A percentile compares a stretch with the other conserved stretches of the same genome.
Conservation (phyloP, 2,113 vertebrate species). For the Euleptes europaea region DNA sequence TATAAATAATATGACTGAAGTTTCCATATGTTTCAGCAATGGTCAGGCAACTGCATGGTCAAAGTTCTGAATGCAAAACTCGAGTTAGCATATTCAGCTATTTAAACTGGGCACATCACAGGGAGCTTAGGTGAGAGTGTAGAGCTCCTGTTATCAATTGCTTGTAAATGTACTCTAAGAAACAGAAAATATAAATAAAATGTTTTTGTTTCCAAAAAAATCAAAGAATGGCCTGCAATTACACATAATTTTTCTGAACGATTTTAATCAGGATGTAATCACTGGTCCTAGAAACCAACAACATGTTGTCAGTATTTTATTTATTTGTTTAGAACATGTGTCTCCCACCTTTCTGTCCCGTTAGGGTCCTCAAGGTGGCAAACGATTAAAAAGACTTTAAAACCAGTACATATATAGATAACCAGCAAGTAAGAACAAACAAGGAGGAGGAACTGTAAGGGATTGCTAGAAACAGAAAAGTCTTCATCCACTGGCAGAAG, state of each 20-base stretch:
- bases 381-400: too few relatives aligned
- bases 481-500: too few relatives aligned
- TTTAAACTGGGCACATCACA: neutral
- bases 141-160: neutral
- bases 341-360: too few relatives aligned
- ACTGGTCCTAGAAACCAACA: constrained; percentile 22
- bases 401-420: too few relatives aligned
- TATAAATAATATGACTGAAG: neutral
- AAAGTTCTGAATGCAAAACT: neutral
- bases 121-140: neutral
- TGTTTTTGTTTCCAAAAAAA: constrained; percentile 22
- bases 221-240: constrained; percentile 36
- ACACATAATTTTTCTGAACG: constrained; percentile 34
- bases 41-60: neutral
- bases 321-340: too few relatives aligned
- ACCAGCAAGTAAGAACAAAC: too few relatives aligned
- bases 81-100: neutral
- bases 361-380: too few relatives aligned
- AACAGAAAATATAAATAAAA: constrained; percentile 44
- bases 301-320: neutral
- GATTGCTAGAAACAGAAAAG: too few relatives aligned
- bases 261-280: constrained; percentile 45
- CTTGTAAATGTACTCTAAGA: neutral
- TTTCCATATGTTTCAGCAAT: neutral
- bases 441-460: too few relatives aligned